A percentile compares a stretch with the other conserved stretches of the same genome.
These are phyloP conservation scores for Morbakka virulenta DNA, from an alignment of 30 jellyfish, hydroid and myxozoan genomes.

Conservation along the genomic window DNA sequence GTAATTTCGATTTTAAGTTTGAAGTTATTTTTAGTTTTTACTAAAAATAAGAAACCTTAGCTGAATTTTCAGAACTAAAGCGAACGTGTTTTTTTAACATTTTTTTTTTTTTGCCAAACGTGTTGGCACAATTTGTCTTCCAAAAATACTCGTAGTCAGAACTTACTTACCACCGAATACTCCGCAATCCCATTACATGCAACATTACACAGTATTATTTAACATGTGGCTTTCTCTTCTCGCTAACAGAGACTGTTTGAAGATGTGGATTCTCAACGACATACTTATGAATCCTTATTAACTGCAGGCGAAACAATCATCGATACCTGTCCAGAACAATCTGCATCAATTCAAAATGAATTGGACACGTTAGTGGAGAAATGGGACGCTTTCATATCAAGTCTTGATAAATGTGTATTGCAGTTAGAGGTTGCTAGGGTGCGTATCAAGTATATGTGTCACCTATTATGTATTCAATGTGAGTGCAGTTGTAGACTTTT, in stretches of 20 bases:
- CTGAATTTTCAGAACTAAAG: too few relatives aligned
- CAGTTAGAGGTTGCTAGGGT: slow-evolving; percentile 72
- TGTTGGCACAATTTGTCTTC: too few relatives aligned
- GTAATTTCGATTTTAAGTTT: too few relatives aligned
- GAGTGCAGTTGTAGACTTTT: too few relatives aligned
- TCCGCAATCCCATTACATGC: too few relatives aligned
- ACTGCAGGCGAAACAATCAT: slow-evolving; percentile 67
- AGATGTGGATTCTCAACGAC: slow-evolving; percentile 51
- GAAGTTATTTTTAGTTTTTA: too few relatives aligned
- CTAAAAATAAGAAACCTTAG: too few relatives aligned
- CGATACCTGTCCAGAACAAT: slow-evolving; percentile 23
- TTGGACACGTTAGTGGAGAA: slow-evolving; percentile 30
- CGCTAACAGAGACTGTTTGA: slow-evolving; percentile 47
- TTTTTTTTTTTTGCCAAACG: too few relatives aligned
- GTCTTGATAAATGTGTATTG: slow-evolving; percentile 56
- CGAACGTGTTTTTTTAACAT: too few relatives aligned
- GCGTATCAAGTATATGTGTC: neutral
- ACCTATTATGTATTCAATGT: neutral
- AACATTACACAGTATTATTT: too few relatives aligned
- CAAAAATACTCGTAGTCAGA: too few relatives aligned
- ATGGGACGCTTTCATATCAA: slow-evolving; percentile 72
- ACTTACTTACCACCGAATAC: too few relatives aligned
- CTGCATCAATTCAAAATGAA: slow-evolving; percentile 31
- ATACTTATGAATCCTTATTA: slow-evolving; percentile 58
- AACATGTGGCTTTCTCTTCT: neutral